Conservation (phyloP, 2,797 vertebrate genomes). For the Pseudochromis fuscus region DNA sequence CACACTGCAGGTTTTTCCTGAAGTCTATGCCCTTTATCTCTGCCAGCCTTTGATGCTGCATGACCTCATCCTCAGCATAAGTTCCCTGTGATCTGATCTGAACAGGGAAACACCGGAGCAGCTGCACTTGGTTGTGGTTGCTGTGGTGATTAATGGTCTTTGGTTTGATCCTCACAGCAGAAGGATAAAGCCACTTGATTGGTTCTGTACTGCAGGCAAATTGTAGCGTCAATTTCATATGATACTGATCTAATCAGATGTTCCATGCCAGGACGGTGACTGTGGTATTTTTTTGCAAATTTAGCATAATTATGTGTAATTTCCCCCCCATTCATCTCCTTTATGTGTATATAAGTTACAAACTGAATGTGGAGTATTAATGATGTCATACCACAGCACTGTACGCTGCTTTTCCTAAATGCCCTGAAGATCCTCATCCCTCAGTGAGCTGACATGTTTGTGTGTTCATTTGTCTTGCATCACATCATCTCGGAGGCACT, state of each 20-base stretch:
- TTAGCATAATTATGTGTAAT: background rate
- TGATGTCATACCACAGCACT: background rate
- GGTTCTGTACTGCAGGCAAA: background rate
- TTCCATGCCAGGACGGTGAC: constrained; percentile 1
- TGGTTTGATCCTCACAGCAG: constrained; percentile 27
- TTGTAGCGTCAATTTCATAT: constrained; percentile 5
- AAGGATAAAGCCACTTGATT: background rate
- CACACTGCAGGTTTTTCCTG: constrained; percentile 38
- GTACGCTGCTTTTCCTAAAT: background rate
- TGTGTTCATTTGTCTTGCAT: constrained; percentile 27
- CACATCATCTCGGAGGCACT: constrained; percentile 12
- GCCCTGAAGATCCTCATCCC: background rate
- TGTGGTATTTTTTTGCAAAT: background rate
- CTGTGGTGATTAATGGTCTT: background rate
- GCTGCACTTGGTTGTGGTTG: constrained; percentile 30
- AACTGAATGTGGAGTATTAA: background rate
- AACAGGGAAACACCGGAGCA: constrained; percentile 25
- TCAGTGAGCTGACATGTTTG: constrained; percentile 18
- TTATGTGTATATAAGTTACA: background rate
- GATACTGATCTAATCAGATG: background rate
- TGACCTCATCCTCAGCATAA: constrained; percentile 40
- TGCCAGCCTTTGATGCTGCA: constrained; percentile 39
- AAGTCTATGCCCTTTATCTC: constrained; percentile 40
- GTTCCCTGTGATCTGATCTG: constrained; percentile 35
- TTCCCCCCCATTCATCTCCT: background rate